A percentile compares a stretch with the other conserved stretches of the same genome.
These are phyloP conservation scores for Notamacropus eugenii DNA, from an alignment of 2,797 vertebrate genomes.

Conservation along the genomic window DNA sequence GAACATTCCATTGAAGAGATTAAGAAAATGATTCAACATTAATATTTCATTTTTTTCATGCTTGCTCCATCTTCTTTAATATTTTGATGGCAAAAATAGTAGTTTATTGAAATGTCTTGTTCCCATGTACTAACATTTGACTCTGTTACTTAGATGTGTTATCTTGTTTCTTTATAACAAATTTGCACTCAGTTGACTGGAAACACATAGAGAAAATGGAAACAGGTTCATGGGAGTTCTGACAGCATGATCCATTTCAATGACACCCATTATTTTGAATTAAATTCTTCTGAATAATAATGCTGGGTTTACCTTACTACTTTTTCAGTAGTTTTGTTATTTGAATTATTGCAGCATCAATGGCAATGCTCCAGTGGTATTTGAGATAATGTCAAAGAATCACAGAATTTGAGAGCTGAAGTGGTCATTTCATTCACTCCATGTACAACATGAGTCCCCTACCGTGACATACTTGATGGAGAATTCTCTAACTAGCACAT, in stretches of 20 bases:
- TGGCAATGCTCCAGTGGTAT: background rate
- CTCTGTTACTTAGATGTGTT: background rate
- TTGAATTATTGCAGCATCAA: background rate
- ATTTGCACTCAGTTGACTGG: background rate
- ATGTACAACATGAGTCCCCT: background rate
- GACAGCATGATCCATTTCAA: background rate
- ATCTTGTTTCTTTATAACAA: background rate
- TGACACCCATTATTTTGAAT: background rate
- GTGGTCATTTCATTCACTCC: background rate
- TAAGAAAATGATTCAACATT: slow-evolving; percentile 72
- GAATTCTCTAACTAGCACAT: background rate
- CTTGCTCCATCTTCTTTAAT: slow-evolving; percentile 41
- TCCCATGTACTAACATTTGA: background rate
- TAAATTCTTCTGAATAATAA: background rate
- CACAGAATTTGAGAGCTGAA: background rate
- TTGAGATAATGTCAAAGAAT: background rate
- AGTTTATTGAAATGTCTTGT: background rate
- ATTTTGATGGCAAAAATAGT: slow-evolving; percentile 61
- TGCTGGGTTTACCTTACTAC: background rate
- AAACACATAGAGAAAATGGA: background rate
- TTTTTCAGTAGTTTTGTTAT: background rate
- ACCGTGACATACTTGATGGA: background rate
- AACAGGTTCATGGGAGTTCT: background rate
- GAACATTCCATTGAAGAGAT: slow-evolving; percentile 70
- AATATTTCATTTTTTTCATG: slow-evolving; percentile 57